Conservation (phyloP, 2,888 invertebrate species). For the Laothoe populi region DNA sequence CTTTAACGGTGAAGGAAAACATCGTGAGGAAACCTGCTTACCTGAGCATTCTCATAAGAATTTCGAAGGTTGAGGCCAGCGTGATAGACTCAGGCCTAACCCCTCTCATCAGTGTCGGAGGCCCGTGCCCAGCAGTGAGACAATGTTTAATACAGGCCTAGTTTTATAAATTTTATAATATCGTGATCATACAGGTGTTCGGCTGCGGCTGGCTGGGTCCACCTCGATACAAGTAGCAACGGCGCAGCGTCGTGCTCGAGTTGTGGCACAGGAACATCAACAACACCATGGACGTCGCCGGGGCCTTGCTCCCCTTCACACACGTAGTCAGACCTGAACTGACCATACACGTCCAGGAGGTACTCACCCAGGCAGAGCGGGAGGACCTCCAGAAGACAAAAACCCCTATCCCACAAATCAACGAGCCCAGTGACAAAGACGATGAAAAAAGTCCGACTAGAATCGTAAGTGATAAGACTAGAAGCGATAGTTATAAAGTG, state of each 20-base stretch:
- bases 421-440: constrained; percentile 62
- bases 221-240: constrained; percentile 87
- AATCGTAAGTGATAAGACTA: constrained; percentile 38
- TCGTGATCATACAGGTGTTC: constrained; percentile 77
- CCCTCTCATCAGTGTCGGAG: too few species aligned
- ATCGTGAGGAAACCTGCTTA: too few species aligned
- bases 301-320: constrained; percentile 76
- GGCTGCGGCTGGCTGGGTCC: constrained; percentile 89
- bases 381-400: constrained; percentile 51
- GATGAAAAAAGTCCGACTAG: constrained; percentile 36
- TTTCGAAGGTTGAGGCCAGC: too few species aligned
- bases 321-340: constrained; percentile 77
- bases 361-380: constrained; percentile 69
- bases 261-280: constrained; percentile 83
- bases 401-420: constrained; percentile 67
- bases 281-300: constrained; percentile 83
- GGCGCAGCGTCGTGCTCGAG: constrained; percentile 84
- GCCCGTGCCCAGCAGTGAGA: too few species aligned
- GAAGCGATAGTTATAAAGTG: constrained; percentile 42
- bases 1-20: too few species aligned
- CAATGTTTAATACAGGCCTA: too few species aligned
- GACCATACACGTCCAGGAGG: constrained; percentile 76
- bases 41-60: too few species aligned
- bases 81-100: too few species aligned
- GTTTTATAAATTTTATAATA: background rate